phyloP scores from a whole-genome alignment of 2,113 vertebrate species.

The Nesogale talazaci region DNA sequence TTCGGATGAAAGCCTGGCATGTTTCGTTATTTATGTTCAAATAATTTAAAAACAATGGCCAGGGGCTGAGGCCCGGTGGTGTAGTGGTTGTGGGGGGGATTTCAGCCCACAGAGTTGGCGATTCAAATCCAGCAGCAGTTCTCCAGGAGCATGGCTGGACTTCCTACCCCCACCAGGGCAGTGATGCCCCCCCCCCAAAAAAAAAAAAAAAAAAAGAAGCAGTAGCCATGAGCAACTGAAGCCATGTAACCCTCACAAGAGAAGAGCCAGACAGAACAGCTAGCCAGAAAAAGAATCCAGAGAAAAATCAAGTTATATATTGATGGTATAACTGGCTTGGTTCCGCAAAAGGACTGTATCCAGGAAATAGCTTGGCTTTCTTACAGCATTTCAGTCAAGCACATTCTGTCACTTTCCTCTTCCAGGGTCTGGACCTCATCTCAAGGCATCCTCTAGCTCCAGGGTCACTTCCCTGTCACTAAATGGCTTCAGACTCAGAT shows the following conservation, averaged over 20 bases:
- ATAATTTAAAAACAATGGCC: neutral
- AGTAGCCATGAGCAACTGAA: neutral
- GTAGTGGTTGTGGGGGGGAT: too few species aligned
- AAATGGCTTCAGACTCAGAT: neutral
- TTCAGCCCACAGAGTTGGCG: too few species aligned
- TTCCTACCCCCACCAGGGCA: too few species aligned
- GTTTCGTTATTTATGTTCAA: neutral
- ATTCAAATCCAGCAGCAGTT: too few species aligned
- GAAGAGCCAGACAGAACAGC: constrained; percentile 22
- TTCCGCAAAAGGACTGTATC: neutral
- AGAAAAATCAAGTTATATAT: constrained; percentile 23
- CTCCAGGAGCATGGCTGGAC: too few species aligned
- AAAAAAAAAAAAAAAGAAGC: too few species aligned
- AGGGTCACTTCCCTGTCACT: neutral
- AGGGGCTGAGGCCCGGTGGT: too few species aligned
- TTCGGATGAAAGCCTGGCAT: neutral
- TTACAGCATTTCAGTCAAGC: neutral
- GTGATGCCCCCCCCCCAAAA: too few species aligned
- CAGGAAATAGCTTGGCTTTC: constrained; percentile 34
- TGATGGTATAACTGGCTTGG: neutral
- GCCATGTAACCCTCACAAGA: neutral
- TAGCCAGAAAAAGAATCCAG: neutral
- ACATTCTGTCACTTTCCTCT: neutral
- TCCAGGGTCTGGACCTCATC: neutral
- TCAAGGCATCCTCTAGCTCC: neutral